These are phyloP conservation scores for Chrysaora quinquecirrha DNA, from an alignment of 30 jellyfish, hydroid and myxozoan species.

Conservation along the genomic window DNA sequence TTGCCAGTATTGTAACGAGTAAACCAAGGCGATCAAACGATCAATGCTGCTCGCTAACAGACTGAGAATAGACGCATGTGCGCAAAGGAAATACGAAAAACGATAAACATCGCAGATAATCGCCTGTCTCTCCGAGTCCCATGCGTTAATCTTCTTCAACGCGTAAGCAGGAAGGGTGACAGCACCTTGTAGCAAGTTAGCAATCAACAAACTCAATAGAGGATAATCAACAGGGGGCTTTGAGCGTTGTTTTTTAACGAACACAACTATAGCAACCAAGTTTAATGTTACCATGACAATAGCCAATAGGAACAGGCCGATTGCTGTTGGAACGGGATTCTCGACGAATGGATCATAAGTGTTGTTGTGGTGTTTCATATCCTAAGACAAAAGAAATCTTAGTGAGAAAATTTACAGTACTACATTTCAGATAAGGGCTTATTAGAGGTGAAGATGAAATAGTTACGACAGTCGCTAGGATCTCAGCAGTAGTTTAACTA, in stretches of 20 bases:
- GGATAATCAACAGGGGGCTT: constrained; percentile 69
- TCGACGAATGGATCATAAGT: constrained; percentile 51
- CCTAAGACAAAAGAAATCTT: too few species aligned
- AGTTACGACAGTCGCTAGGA: too few species aligned
- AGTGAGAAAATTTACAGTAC: too few species aligned
- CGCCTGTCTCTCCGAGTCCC: constrained; percentile 24
- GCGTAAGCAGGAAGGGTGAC: constrained; percentile 83
- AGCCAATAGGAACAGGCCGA: constrained; percentile 49
- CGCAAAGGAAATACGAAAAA: constrained; percentile 69
- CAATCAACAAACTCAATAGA: constrained; percentile 66
- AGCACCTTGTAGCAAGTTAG: constrained; percentile 68
- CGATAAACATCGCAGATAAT: constrained; percentile 72
- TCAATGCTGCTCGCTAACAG: constrained; percentile 58
- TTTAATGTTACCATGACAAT: constrained; percentile 47
- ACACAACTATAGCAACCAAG: constrained; percentile 48
- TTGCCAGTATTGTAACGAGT: constrained; percentile 60
- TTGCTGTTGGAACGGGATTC: constrained; percentile 65
- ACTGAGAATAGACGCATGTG: constrained; percentile 74
- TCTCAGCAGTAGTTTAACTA: too few species aligned
- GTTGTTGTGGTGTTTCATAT: background rate
- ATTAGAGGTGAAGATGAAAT: too few species aligned
- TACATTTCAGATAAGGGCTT: too few species aligned
- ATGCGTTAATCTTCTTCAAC: constrained; percentile 62
- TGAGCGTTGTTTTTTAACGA: constrained; percentile 12
- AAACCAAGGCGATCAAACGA: constrained; percentile 54